Base-by-base conservation (phyloP, 2,113 vertebrate species). In the Actenoides lindsayi region DNA sequence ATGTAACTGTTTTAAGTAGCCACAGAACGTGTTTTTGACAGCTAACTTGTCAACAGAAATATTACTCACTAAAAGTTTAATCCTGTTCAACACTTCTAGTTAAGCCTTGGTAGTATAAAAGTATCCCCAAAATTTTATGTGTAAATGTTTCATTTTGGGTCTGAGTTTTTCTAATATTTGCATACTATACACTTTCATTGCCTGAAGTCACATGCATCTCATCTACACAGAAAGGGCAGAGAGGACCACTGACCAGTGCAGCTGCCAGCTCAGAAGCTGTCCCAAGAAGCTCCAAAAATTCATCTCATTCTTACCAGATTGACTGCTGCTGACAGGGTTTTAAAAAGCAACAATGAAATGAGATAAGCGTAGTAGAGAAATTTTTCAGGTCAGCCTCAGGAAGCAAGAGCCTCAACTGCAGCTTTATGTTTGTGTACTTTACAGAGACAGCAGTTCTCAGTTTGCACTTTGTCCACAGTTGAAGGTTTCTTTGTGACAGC, bases 261-360 rank as follows among this genome's bases (percentile, higher is more conserved):
- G 68, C 9, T 0, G 0, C 35, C 8, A 19, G 41, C n/a, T 80
- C 76, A 54, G 46, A 73, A 70, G 28, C 48, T 37, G 6, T 5
- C 20, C 63, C 41, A 62, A 51, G 41, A 62, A 63, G 23, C 33
- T 69, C 35, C 39, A 3, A 64, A 78, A 89, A 81, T 27, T 76
- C 15, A 10, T 53, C 60, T 78, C 21, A 14, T 62, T 51, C 37
- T 54, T 57, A 54, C n/a, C 70, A 69, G 39, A 68, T 1, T 42
- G 41, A 31, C 67, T 57, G 54, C 57, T 83, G 68, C 21, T 6
- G 1, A 46, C 0, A 2, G 19, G 50, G 37, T 57, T 74, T 83
- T 53, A 19, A 50, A 81, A 83, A 6, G 31, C 56, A 71, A 27
- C 63, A 51, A 12, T 14, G 35, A 80, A 74, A 89, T n/a, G 35